Evolutionary conservation across 2,888 invertebrate species (phyloP).

Genomic region (Perizoma affinitatum): DNA sequence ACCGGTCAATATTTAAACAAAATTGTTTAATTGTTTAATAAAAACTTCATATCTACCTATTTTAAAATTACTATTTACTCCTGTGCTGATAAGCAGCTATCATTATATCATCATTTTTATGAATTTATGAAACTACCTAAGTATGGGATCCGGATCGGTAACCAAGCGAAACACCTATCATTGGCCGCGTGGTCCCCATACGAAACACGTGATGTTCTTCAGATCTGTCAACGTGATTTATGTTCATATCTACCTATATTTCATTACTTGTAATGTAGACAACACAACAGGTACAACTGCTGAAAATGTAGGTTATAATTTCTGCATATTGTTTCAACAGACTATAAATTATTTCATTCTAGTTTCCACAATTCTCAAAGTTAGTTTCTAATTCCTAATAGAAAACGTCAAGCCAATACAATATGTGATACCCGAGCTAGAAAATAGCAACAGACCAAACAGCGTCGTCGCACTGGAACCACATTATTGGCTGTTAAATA

Average conservation of each 20-base stretch:
- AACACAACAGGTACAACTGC: background rate
- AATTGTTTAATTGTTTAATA: no score
- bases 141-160: slow-evolving; percentile 47
- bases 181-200: slow-evolving; percentile 45
- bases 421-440: slow-evolving; percentile 25
- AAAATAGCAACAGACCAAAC: slow-evolving; percentile 46
- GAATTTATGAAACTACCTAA: slow-evolving; percentile 23
- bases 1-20: no score
- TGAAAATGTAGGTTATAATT: slow-evolving; percentile 16
- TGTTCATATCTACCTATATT: background rate
- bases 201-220: slow-evolving; percentile 6
- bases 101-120: slow-evolving; percentile 10
- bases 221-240: background rate
- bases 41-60: no score
- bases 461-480: slow-evolving; percentile 55
- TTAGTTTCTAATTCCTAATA: slow-evolving; percentile 26
- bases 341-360: slow-evolving; percentile 12
- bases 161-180: slow-evolving; percentile 54
- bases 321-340: slow-evolving; percentile 6
- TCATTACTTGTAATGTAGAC: slow-evolving; percentile 3
- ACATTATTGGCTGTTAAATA: slow-evolving; percentile 60
- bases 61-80: no score
- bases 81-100: slow-evolving; percentile 6
- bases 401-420: slow-evolving; percentile 30
- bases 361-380: slow-evolving; percentile 12